A percentile compares a stretch with the other conserved stretches of the same genome.
Conservation (phyloP, 1,140 invertebrate genomes). For the Babylonia areolata region DNA sequence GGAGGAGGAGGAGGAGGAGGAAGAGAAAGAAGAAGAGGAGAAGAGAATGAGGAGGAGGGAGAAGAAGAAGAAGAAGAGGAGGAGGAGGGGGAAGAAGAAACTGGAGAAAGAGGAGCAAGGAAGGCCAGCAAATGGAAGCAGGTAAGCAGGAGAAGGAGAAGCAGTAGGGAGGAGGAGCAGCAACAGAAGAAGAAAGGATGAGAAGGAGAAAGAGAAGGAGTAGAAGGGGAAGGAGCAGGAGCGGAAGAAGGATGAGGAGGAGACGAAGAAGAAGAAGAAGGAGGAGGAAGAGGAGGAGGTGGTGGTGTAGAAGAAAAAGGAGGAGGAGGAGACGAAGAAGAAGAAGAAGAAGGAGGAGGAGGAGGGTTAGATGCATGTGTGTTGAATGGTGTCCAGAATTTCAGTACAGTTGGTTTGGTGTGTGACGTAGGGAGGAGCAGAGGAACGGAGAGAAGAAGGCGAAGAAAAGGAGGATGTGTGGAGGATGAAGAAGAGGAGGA, state of each 20-base stretch:
- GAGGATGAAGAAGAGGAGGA: background rate
- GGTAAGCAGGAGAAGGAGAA: background rate
- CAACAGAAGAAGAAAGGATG: background rate
- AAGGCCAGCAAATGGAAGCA: background rate
- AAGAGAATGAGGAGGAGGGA: constrained; percentile 1
- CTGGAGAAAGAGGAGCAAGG: background rate
- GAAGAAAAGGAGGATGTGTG: background rate
- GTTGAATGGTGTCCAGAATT: too few species aligned
- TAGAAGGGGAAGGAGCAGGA: too few species aligned
- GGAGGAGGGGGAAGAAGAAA: background rate
- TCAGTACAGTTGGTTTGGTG: too few species aligned
- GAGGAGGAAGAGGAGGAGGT: too few species aligned
- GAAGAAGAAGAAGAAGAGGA: constrained; percentile 6
- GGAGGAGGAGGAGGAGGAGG: background rate
- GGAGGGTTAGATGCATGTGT: too few species aligned
- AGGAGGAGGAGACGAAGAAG: too few species aligned
- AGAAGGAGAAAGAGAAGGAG: background rate
- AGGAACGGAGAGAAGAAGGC: constrained; percentile 1
- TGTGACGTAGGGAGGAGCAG: too few species aligned
- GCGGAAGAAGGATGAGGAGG: too few species aligned
- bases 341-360: too few species aligned
- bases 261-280: too few species aligned
- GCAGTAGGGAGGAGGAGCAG: background rate
- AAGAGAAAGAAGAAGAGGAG: constrained; percentile 14
- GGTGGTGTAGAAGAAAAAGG: too few species aligned